Conservation (phyloP, 2,113 vertebrate species). For the Parus major region DNA sequence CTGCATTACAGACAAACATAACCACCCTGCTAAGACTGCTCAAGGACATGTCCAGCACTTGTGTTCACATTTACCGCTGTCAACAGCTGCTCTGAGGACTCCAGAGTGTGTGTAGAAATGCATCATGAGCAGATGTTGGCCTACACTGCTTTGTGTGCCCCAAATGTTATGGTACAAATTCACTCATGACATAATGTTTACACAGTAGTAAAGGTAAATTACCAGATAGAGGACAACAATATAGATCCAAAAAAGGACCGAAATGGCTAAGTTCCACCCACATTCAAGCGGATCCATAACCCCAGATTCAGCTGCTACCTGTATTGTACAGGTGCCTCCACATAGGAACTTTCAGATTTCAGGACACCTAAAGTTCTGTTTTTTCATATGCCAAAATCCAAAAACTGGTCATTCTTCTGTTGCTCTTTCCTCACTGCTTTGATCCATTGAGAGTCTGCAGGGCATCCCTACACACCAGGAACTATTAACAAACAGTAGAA, state of each 20-base stretch:
- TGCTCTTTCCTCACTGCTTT: neutral
- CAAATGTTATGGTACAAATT: neutral
- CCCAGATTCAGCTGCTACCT: neutral
- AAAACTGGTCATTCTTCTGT: rapidly evolving
- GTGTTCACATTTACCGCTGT: neutral
- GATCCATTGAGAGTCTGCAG: neutral
- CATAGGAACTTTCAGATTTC: neutral
- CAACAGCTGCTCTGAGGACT: neutral
- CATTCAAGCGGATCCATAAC: neutral
- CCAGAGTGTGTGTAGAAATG: neutral
- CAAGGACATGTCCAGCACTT: neutral
- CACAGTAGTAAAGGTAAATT: neutral
- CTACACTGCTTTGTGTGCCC: neutral
- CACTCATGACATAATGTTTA: neutral
- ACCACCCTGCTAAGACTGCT: constrained; percentile 6
- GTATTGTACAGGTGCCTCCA: neutral
- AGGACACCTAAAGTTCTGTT: neutral
- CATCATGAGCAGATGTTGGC: neutral
- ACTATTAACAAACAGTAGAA: neutral
- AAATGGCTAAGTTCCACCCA: neutral
- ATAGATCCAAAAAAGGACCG: neutral
- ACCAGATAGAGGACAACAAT: neutral
- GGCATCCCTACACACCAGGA: neutral
- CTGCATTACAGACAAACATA: constrained; percentile 34
- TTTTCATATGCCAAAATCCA: neutral